A percentile compares a stretch with the other conserved stretches of the same genome.
Conservation (phyloP, 2,113 vertebrate species). For the Zosterops japonicus region DNA sequence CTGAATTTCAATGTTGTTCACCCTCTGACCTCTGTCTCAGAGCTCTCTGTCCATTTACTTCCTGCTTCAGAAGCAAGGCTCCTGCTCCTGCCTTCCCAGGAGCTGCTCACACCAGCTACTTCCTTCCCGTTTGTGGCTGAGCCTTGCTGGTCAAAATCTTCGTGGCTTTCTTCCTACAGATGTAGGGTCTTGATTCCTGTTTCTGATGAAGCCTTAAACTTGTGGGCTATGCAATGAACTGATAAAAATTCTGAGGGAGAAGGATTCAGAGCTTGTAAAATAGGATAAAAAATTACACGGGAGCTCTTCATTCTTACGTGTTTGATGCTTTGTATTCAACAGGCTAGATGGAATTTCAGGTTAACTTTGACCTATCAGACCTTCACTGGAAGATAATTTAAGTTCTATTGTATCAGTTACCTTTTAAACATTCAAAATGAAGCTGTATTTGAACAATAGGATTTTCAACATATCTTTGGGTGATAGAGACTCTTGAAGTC, state of each 20-base stretch:
- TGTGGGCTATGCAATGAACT: neutral
- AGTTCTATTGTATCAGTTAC: conserved; percentile 10
- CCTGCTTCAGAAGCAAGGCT: neutral
- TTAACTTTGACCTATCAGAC: conserved; percentile 21
- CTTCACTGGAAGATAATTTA: neutral
- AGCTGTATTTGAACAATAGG: neutral
- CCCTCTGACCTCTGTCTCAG: neutral
- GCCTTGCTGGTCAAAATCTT: neutral
- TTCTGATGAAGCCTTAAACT: neutral
- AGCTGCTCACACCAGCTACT: neutral
- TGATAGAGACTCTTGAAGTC: neutral
- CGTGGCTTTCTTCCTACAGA: neutral
- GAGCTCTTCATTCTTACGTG: neutral
- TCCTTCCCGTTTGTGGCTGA: neutral
- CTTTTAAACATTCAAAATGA: neutral
- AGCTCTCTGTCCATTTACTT: neutral
- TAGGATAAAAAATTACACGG: neutral
- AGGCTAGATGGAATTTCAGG: neutral
- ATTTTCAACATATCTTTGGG: neutral
- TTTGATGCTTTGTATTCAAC: neutral
- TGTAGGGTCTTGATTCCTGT: neutral
- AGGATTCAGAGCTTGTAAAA: conserved; percentile 3
- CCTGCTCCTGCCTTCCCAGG: neutral
- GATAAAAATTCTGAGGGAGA: neutral
- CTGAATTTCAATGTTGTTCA: neutral